Evolutionary conservation across 2,888 invertebrate genomes (phyloP).

Genomic region (Nysson spinosus): DNA sequence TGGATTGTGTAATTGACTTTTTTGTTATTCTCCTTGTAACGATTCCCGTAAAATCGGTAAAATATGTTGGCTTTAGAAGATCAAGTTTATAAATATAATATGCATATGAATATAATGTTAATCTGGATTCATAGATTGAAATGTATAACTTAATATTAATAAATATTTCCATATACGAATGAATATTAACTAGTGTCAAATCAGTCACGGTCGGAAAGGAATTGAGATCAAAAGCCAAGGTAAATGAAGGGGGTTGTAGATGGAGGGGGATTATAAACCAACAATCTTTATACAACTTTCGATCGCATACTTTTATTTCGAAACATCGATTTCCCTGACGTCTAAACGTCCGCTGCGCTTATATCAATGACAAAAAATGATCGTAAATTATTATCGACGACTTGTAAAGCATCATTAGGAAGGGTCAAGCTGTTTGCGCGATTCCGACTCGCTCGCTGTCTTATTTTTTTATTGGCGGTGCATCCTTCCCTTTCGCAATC

Average conservation of each 20-base stretch:
- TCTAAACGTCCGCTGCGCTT: slow-evolving; percentile 59
- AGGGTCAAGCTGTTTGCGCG: slow-evolving; percentile 54
- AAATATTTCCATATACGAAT: too few species aligned
- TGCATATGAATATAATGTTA: too few species aligned
- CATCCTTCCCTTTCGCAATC: slow-evolving; percentile 10
- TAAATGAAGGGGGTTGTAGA: too few species aligned
- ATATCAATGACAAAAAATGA: slow-evolving; percentile 63
- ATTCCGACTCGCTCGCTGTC: slow-evolving; percentile 18
- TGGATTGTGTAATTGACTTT: too few species aligned
- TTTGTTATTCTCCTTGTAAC: too few species aligned
- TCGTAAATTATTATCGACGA: slow-evolving; percentile 62
- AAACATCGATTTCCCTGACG: slow-evolving; percentile 65
- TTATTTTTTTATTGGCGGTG: slow-evolving; percentile 15
- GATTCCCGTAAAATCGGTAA: too few species aligned
- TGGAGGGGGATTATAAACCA: background rate
- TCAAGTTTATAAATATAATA: too few species aligned
- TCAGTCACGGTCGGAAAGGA: background rate
- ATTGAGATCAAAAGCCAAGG: background rate
- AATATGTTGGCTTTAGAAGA: too few species aligned
- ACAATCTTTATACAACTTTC: slow-evolving; percentile 37
- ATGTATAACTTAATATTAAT: too few species aligned
- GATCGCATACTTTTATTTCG: slow-evolving; percentile 63
- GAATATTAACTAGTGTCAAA: background rate
- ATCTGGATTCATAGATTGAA: too few species aligned
- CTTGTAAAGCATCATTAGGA: slow-evolving; percentile 63